Conservation (phyloP, 1,140 invertebrate genomes). For the Archegozetes longisetosus region DNA sequence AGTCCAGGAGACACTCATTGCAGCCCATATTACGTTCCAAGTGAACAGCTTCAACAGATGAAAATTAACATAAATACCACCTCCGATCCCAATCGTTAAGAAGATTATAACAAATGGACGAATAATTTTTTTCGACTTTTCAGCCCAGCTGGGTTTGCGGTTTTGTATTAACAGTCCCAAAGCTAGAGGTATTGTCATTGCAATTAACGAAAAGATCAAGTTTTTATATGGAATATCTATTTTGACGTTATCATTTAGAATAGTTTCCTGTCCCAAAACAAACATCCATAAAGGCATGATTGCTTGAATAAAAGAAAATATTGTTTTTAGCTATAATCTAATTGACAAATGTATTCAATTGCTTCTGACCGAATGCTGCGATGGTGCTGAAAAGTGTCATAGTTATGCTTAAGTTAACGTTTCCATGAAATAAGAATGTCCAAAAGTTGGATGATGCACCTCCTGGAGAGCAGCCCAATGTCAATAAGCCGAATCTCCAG, state of each 20-base stretch:
- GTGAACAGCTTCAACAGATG: too few relatives aligned
- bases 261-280: constrained; percentile 34
- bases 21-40: constrained; percentile 30
- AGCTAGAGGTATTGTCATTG: too few relatives aligned
- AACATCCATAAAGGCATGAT: constrained; percentile 39
- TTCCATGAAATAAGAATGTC: constrained; percentile 32
- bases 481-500: constrained; percentile 30
- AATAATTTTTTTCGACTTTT: too few relatives aligned
- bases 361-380: constrained; percentile 49
- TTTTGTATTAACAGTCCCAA: too few relatives aligned
- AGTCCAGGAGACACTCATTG: constrained; percentile 33
- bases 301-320: constrained; percentile 27
- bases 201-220: too few relatives aligned
- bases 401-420: constrained; percentile 32
- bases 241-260: constrained; percentile 30
- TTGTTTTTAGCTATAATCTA: neutral
- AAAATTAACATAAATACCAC: too few relatives aligned
- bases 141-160: too few relatives aligned
- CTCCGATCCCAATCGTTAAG: too few relatives aligned
- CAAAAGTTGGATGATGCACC: constrained; percentile 35
- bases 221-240: too few relatives aligned
- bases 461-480: constrained; percentile 32
- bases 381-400: constrained; percentile 55
- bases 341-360: neutral
- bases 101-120: too few relatives aligned